These are phyloP conservation scores for Troides oblongomaculatus DNA, from an alignment of 2,888 invertebrate species.

Conservation along the genomic window DNA sequence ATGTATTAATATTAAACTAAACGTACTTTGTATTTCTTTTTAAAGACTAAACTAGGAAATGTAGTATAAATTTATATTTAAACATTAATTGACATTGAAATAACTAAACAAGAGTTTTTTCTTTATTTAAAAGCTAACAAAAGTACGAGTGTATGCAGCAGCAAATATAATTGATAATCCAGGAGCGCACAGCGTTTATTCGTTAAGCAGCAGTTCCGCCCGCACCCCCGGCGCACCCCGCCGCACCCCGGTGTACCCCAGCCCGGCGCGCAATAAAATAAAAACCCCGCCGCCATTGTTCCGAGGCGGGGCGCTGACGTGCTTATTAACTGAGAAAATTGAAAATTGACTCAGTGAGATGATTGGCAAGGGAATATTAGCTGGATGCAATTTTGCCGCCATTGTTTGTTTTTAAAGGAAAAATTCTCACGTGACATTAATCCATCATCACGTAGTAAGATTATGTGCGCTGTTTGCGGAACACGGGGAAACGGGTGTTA, in stretches of 20 bases:
- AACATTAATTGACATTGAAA: too few relatives aligned
- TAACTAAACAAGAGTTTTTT: too few relatives aligned
- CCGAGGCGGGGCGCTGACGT: constrained; percentile 62
- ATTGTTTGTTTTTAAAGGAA: constrained; percentile 66
- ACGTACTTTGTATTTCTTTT: too few relatives aligned
- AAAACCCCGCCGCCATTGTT: constrained; percentile 60
- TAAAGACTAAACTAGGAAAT: too few relatives aligned
- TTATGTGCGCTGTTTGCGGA: constrained; percentile 28
- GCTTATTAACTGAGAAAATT: constrained; percentile 76
- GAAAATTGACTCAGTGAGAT: constrained; percentile 75
- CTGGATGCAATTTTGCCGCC: constrained; percentile 68
- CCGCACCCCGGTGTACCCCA: constrained; percentile 13
- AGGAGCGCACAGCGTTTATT: too few relatives aligned
- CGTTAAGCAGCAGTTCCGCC: background rate
- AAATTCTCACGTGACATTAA: constrained; percentile 67
- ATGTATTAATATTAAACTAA: background rate
- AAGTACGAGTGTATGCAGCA: too few relatives aligned
- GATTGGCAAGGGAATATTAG: constrained; percentile 79
- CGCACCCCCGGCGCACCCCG: too few relatives aligned
- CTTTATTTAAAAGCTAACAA: too few relatives aligned
- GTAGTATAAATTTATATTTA: too few relatives aligned
- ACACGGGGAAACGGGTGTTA: constrained; percentile 30
- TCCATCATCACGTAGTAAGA: constrained; percentile 62
- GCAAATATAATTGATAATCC: too few relatives aligned
- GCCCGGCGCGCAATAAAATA: constrained; percentile 40